phyloP scores from a whole-genome alignment of 2,113 vertebrate species.

The Martes martes region DNA sequence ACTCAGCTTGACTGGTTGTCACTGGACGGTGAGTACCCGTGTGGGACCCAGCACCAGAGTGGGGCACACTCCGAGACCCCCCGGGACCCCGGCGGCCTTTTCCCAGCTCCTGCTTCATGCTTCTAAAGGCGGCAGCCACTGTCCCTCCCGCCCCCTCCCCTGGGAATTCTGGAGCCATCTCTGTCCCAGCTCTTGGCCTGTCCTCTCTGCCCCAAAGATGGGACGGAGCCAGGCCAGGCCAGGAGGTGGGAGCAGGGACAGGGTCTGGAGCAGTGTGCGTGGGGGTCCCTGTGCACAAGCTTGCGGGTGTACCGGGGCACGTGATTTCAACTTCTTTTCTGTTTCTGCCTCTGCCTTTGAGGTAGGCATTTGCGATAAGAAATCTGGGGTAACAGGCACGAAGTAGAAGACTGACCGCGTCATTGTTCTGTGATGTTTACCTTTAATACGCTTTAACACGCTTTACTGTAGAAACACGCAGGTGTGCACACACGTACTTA shows the following conservation, averaged over 20 bases:
- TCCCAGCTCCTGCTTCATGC: background rate
- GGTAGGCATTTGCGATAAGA: background rate
- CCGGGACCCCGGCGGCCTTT: background rate
- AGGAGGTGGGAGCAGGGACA: background rate
- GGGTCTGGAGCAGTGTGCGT: background rate
- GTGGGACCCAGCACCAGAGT: background rate
- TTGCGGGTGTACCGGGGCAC: fast-evolving
- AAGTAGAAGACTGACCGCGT: background rate
- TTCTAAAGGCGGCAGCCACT: background rate
- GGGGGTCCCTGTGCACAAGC: too few species aligned
- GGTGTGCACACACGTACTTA: background rate
- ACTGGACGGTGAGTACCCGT: slow-evolving; percentile 87
- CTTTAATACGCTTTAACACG: background rate
- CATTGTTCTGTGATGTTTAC: background rate
- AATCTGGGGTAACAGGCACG: background rate
- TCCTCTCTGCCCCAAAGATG: background rate
- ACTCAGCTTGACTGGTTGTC: slow-evolving; percentile 94
- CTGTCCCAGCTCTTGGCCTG: background rate
- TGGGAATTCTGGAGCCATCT: background rate
- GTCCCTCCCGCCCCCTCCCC: background rate
- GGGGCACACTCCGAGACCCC: background rate
- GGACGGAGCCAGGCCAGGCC: background rate
- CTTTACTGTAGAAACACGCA: background rate
- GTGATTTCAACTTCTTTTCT: background rate
- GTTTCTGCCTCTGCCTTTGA: background rate